Evolutionary conservation across 2,797 vertebrate species (phyloP), one percentile per base, ranked within the genome.

Genomic region (Austrolebias charrua): DNA sequence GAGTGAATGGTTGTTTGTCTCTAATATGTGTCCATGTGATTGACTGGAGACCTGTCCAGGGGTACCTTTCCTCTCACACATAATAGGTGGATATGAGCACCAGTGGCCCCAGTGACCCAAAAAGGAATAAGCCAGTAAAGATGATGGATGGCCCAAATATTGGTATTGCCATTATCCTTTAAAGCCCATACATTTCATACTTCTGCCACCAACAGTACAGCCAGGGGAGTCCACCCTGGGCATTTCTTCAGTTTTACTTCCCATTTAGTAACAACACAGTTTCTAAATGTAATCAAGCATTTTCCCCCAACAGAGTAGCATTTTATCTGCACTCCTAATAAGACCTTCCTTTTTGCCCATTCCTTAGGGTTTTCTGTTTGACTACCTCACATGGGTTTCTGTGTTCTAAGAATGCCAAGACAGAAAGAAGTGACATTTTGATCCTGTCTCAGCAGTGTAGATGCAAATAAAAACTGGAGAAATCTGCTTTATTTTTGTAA

Each of bases 201-300:
- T 49, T 55, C 15, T 50, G 16, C 4, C 31, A 38, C 9, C 9
- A 8, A 38, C 9, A 11, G 11, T 38, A 55, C 51, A 43, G 20
- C 40, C 48, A 44, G n/a, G 20, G 51, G 65, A 45, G 62, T 66
- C 43, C 0, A 9, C 66, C 42, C 48, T n/a, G 33, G 43, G 57
- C 43, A 69, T 51, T 68, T 20, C 73, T 72, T 50, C 62, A 73
- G 57, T 67, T 52, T 50, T 13, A 43, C 46, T 65, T n/a, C 61
- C 46, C 33, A 53, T 16, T 55, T 57, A 69, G 29, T 48, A 69
- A 67, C 31, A 51, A 73, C 56, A 66, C 52, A 20, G 47, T 74
- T 53, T 81, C 28, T 16, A 85, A 86, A 84, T 87, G 80, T 83
- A 85, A 82, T 51, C 43, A 6, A 73, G 70, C 38, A 47, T 20